These are phyloP conservation scores for Nyctalus aviator DNA, from an alignment of 2,797 vertebrate species.

Conservation along the genomic window DNA sequence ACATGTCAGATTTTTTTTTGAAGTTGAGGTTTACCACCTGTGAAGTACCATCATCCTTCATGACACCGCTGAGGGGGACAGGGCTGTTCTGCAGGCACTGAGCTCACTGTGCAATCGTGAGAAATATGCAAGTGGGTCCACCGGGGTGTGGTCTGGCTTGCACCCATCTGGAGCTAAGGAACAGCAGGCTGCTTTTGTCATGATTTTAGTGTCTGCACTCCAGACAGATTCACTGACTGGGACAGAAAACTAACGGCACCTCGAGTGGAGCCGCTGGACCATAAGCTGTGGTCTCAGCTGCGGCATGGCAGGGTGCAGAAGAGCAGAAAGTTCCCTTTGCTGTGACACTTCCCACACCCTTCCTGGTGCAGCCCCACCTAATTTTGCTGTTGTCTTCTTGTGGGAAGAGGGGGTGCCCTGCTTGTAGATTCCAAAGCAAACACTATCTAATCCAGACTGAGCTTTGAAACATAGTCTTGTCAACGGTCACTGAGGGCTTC, in stretches of 20 bases:
- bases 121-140: background rate
- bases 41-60: background rate
- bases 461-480: background rate
- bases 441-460: background rate
- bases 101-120: rapidly evolving
- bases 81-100: rapidly evolving
- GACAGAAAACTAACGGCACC: background rate
- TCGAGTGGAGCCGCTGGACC: background rate
- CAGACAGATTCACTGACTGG: background rate
- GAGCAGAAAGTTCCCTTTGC: background rate
- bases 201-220: background rate
- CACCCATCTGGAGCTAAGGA: background rate
- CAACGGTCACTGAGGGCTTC: background rate
- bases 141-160: background rate
- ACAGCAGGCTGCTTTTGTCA: background rate
- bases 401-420: background rate
- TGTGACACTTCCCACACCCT: background rate
- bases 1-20: background rate
- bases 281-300: background rate
- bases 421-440: background rate
- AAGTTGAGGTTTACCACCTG: background rate
- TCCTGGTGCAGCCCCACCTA: background rate
- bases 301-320: rapidly evolving
- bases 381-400: background rate
- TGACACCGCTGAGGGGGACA: background rate